Evolutionary conservation across 2,888 invertebrate species (phyloP).

Genomic region (Eretmocerus hayati): DNA sequence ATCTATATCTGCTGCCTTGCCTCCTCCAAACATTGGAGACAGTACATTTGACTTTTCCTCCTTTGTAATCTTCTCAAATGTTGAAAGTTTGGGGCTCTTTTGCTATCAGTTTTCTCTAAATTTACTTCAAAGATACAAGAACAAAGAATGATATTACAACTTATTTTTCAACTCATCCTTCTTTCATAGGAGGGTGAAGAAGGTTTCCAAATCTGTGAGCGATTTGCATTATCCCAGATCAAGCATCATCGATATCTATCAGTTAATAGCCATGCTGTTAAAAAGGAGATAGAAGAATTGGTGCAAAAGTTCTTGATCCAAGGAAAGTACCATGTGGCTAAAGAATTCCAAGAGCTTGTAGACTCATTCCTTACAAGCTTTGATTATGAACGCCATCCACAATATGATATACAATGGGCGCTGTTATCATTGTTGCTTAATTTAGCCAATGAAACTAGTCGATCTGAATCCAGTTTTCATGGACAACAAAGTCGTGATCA

Average conservation of each 20-base stretch:
- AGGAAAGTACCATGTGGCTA: constrained; percentile 47
- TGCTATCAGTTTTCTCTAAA: too few species aligned
- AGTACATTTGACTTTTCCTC: too few species aligned
- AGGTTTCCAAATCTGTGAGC: constrained; percentile 44
- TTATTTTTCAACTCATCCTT: not conserved
- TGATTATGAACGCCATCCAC: constrained; percentile 42
- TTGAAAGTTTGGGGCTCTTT: too few species aligned
- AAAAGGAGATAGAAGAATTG: constrained; percentile 45
- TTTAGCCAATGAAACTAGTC: constrained; percentile 41
- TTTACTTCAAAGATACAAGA: too few species aligned
- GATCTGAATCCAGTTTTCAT: constrained; percentile 32
- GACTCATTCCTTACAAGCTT: constrained; percentile 38
- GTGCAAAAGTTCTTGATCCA: constrained; percentile 47
- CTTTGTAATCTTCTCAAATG: too few species aligned
- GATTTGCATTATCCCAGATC: constrained; percentile 45
- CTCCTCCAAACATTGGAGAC: too few species aligned
- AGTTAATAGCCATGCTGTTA: constrained; percentile 47
- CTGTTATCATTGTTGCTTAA: constrained; percentile 47
- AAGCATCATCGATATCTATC: constrained; percentile 48
- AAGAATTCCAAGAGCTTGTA: constrained; percentile 43
- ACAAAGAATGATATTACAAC: not conserved
- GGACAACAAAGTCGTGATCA: constrained; percentile 28
- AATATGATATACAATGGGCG: constrained; percentile 50
- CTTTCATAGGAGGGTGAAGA: constrained; percentile 41
- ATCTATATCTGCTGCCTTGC: too few species aligned